phyloP scores from a whole-genome alignment of 2,113 vertebrate species.

The Rafetus swinhoei region DNA sequence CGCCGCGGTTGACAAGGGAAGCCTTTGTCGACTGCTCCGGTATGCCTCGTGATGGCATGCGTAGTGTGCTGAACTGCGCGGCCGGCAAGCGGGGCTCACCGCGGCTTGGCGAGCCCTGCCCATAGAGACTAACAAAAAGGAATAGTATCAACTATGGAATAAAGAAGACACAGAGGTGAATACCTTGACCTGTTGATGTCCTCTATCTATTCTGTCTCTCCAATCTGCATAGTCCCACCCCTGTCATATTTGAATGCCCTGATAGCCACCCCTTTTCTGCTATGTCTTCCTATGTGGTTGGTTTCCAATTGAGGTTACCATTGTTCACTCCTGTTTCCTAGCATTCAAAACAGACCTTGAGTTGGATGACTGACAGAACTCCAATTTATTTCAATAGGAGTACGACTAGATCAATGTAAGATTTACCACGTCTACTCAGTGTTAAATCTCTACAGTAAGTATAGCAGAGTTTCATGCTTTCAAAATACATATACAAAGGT shows the following conservation, averaged over 20 bases:
- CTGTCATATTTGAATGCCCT: neutral
- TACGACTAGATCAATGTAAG: accelerated
- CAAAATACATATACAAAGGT: constrained; percentile 1
- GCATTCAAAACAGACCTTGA: neutral
- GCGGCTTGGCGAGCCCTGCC: no score
- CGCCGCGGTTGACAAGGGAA: no score
- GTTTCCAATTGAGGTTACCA: accelerated
- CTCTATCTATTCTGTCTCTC: neutral
- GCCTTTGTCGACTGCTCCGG: no score
- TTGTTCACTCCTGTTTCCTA: neutral
- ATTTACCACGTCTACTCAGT: neutral
- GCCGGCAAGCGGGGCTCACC: no score
- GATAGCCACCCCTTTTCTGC: neutral
- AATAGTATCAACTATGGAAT: neutral
- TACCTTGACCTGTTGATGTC: neutral
- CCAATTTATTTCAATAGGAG: accelerated
- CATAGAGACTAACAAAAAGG: no score
- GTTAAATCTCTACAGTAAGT: neutral
- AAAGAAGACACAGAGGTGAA: neutral
- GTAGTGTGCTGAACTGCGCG: no score
- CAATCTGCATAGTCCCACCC: neutral
- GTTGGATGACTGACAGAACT: neutral
- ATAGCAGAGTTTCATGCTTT: constrained; percentile 23
- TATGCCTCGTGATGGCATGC: no score
- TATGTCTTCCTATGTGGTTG: neutral